Evolutionary conservation across 2,797 vertebrate species (phyloP), one percentile per base, ranked within the genome.

Genomic region (Lepus townsendii): DNA sequence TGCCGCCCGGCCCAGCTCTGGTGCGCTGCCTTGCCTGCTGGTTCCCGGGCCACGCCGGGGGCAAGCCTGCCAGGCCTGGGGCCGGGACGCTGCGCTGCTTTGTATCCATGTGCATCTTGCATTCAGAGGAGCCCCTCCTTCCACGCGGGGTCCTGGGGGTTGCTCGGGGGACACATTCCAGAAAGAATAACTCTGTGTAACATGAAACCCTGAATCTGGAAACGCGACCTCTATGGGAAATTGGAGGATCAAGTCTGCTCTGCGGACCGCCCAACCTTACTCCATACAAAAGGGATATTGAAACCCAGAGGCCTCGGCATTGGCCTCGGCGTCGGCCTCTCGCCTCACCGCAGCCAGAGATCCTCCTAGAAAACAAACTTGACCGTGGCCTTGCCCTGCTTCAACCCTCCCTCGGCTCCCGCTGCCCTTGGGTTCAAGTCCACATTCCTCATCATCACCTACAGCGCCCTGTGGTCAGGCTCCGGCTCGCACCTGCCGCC

Each of bases 141-240:
- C 90, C 72, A 76, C 24, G 0, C 90, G 94, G 94, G 96, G 96
- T 95, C 96, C 93, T 60, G 96, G 72, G 93, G 96, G 96, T 97
- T 97, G 96, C 95, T 95, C 24, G 79, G 92, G 97, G 96, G 96
- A 97, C 95, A 94, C 97, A 97, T 97, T 97, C 97, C 97, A 97
- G 95, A 96, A 97, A 95, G 97, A 97, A 95, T 96, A 97, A 96
- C 96, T 97, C 96, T 88, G 92, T 97, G 97, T 97, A 97, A 97
- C 95, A 84, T 84, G 97, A 97, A 96, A 97, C 96, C 93, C 68
- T 89, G 88, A 96, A 96, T 97, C 96, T 97, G 96, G 95, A 97
- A 97, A 97, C 85, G 93, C 95, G 95, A 92, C 95, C 92, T 97
- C 95, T 88, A 87, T 97, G 96, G 96, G 97, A 97, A 97, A 96